These are phyloP conservation scores for Propsilocerus akamusi DNA, from an alignment of 1,140 invertebrate species.

Conservation along the genomic window DNA sequence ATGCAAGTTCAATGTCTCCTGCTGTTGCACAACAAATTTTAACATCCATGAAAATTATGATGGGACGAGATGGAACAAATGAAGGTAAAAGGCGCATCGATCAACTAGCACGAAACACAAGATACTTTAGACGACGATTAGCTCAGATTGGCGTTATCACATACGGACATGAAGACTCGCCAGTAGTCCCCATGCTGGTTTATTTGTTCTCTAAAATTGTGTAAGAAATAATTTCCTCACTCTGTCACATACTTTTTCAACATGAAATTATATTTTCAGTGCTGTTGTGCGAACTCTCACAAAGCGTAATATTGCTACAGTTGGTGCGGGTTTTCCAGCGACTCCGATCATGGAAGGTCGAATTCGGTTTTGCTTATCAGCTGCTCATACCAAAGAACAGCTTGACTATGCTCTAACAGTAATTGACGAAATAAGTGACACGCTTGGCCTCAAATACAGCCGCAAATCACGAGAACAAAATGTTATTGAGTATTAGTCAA, in stretches of 20 bases:
- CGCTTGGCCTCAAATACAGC: constrained; percentile 55
- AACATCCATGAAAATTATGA: constrained; percentile 71
- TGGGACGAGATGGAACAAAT: constrained; percentile 63
- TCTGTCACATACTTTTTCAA: background rate
- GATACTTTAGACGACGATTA: constrained; percentile 72
- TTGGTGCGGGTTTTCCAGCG: constrained; percentile 95
- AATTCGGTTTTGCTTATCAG: constrained; percentile 90
- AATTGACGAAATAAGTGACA: constrained; percentile 47
- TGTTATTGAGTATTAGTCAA: constrained; percentile 32
- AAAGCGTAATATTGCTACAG: constrained; percentile 68
- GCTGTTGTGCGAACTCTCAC: constrained; percentile 70
- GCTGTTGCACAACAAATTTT: constrained; percentile 83
- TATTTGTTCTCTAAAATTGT: constrained; percentile 87
- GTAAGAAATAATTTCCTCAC: constrained; percentile 27
- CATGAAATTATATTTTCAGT: constrained; percentile 26
- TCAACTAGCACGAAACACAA: constrained; percentile 63
- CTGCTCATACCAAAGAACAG: constrained; percentile 89
- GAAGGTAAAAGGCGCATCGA: constrained; percentile 54
- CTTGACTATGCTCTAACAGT: constrained; percentile 68
- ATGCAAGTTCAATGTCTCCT: constrained; percentile 80
- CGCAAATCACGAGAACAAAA: constrained; percentile 32
- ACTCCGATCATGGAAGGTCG: constrained; percentile 89
- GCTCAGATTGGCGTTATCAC: constrained; percentile 88
- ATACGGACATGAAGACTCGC: constrained; percentile 92
- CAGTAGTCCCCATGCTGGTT: constrained; percentile 88